Conservation (phyloP, 2,113 vertebrate genomes). For the Oncorhynchus masou region DNA sequence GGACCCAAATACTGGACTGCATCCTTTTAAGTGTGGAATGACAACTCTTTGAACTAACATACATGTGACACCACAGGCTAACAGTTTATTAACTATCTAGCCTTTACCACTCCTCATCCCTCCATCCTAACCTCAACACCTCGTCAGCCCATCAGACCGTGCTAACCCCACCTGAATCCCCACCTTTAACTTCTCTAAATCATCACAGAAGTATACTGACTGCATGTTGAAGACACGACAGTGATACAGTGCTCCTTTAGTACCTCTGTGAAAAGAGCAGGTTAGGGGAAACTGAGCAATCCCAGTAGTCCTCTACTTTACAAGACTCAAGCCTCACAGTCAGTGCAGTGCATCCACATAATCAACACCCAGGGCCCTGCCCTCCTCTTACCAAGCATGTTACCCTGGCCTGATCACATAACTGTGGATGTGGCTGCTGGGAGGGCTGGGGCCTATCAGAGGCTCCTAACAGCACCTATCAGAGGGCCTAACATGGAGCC, state of each 20-base stretch:
- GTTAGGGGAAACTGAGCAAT: constrained; percentile 16
- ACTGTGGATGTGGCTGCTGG: constrained; percentile 2
- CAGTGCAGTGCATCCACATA: constrained; percentile 13
- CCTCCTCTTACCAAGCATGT: constrained; percentile 21
- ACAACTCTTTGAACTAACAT: no score
- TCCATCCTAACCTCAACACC: no score
- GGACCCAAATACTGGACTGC: no score
- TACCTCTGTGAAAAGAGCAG: neutral
- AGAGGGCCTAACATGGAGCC: neutral
- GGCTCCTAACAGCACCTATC: constrained; percentile 9
- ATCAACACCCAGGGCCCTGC: constrained; percentile 24
- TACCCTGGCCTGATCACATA: constrained; percentile 21
- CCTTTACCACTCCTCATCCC: no score
- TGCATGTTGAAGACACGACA: neutral
- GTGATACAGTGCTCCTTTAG: neutral
- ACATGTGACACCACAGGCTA: no score
- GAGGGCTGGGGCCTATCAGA: neutral
- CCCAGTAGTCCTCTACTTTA: neutral
- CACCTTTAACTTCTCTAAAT: no score
- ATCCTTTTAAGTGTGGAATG: no score
- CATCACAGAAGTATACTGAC: neutral
- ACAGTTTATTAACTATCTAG: no score
- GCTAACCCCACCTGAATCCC: no score
- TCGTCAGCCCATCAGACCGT: no score
- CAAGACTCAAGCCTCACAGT: neutral